Evolutionary conservation across 2,113 vertebrate genomes (phyloP), one percentile per base, ranked within the genome.

Genomic region (Pelecanoides urinatrix): DNA sequence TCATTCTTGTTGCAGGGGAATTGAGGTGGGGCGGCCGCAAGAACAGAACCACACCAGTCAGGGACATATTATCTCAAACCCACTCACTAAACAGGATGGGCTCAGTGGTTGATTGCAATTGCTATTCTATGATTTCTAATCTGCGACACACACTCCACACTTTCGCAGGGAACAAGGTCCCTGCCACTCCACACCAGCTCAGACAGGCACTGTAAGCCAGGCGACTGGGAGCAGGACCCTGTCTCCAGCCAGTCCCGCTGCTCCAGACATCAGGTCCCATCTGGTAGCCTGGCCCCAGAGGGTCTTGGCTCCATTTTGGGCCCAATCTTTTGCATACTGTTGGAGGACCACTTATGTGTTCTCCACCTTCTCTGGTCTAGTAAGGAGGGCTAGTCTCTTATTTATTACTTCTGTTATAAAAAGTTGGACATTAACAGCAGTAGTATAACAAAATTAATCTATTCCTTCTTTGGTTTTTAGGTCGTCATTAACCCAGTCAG

Each of bases 301-400:
- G 6, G 6, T 82, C 34, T 56, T 30, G 29, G 7, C 14, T 78
- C n/a, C 21, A 45, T 27, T 55, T 49, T 17, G 2, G 9, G 26
- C 6, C 3, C 55, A 84, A 11, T 1, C 0, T 84, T 52, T 34
- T 44, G 5, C 30, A 17, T 15, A 7, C 5, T 29, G 1, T 16
- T 70, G 42, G n/a, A 85, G 40, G 32, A n/a, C 10, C 10, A 10
- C 4, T 63, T 34, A 10, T 2, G 2, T n/a, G 47, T 42, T 85
- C 34, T 47, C 5, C 7, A 16, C 5, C 3, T 49, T 80, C 8
- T 52, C 11, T 42, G 9, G 5, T 82, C 36, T 56, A 58, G 11
- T 49, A 62, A 30, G 17, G 6, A 36, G 4, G 15, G 3, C 2
- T 62, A 49, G 17, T 77, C 12, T 62, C 2, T 77, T 7, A 3